These are phyloP conservation scores for Puntigrus tetrazona DNA, from an alignment of 2,113 vertebrate species.

Conservation along the genomic window DNA sequence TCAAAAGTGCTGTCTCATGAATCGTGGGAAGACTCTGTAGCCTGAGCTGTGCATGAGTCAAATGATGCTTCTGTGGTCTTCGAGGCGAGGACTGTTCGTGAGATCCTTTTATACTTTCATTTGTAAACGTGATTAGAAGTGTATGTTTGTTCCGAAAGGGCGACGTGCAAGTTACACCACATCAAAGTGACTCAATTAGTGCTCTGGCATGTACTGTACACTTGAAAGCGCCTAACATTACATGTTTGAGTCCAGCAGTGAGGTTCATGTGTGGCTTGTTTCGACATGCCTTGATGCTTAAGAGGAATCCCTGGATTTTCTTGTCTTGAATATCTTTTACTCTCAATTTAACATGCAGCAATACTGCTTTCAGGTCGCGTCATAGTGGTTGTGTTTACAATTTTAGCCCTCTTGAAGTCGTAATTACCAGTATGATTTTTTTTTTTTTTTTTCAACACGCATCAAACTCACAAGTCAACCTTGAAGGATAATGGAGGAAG, in stretches of 20 bases:
- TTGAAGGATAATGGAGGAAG: background rate
- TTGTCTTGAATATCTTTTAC: background rate
- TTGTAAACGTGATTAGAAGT: background rate
- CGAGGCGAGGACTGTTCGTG: too few species aligned
- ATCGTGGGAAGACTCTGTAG: background rate
- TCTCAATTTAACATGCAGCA: background rate
- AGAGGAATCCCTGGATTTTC: slow-evolving; percentile 38
- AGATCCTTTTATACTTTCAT: background rate
- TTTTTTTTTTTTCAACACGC: background rate
- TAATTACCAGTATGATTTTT: background rate
- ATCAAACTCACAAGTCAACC: too few species aligned
- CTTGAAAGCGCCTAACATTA: background rate
- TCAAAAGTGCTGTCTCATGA: background rate
- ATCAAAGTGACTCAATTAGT: background rate
- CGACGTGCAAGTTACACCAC: background rate
- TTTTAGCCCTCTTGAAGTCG: background rate
- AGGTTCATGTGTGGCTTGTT: slow-evolving; percentile 28
- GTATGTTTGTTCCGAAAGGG: background rate
- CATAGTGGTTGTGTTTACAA: background rate
- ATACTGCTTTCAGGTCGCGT: background rate
- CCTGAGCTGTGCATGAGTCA: background rate
- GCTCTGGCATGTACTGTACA: background rate
- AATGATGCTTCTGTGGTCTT: background rate
- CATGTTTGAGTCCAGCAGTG: background rate
- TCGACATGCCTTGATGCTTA: slow-evolving; percentile 33